phyloP scores from a whole-genome alignment of 2,888 invertebrate genomes.

The Pediacus dermestoides region DNA sequence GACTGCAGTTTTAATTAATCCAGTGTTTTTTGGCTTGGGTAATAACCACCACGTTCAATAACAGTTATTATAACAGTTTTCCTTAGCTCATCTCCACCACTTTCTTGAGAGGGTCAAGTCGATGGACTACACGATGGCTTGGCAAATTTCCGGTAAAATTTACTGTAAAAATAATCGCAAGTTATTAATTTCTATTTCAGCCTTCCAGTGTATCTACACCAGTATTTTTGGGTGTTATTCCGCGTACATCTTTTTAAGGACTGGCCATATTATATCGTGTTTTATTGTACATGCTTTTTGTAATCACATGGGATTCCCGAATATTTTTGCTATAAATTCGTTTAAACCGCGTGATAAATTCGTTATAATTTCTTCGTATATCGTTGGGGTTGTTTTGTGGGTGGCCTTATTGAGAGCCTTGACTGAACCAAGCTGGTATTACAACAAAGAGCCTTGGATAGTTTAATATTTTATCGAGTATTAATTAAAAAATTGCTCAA shows the following conservation, averaged over 20 bases:
- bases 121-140: conserved; percentile 63
- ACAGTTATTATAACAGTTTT: conserved; percentile 9
- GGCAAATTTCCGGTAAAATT: conserved; percentile 68
- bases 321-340: conserved; percentile 68
- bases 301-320: conserved; percentile 95
- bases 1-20: conserved; percentile 77
- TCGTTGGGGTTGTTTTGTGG: conserved; percentile 77
- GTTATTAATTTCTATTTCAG: conserved; percentile 48
- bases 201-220: conserved; percentile 87
- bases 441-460: conserved; percentile 35
- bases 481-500: too few species aligned
- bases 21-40: conserved; percentile 89
- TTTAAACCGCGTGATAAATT: conserved; percentile 57
- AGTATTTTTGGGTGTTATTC: conserved; percentile 93
- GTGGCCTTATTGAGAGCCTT: conserved; percentile 69
- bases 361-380: conserved; percentile 63
- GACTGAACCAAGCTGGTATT: conserved; percentile 59
- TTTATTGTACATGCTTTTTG: conserved; percentile 90
- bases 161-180: not conserved
- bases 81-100: conserved; percentile 85
- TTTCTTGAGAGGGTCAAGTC: conserved; percentile 72
- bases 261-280: conserved; percentile 86
- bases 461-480: too few species aligned
- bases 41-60: conserved; percentile 28
- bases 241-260: conserved; percentile 84